Evolutionary conservation across 2,113 vertebrate genomes (phyloP).

Genomic region (Phalacrocorax carbo): DNA sequence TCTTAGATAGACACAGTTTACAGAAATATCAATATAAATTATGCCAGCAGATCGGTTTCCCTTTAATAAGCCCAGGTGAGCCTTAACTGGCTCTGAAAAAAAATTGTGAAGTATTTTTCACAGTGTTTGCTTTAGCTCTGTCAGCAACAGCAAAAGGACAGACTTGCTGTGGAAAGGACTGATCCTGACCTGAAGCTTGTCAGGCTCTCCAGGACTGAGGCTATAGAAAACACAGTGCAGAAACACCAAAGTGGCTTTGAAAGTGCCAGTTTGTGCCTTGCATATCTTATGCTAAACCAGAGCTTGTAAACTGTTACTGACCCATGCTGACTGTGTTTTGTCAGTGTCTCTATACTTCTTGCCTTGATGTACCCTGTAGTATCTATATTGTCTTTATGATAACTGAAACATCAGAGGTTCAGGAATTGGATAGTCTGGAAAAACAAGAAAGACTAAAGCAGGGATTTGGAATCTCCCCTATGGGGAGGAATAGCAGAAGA

Average conservation of each 20-base stretch:
- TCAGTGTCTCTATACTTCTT: neutral
- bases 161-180: neutral
- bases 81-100: neutral
- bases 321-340: neutral
- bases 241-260: neutral
- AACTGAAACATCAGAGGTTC: neutral
- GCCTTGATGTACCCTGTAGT: neutral
- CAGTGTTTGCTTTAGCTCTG: neutral
- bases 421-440: neutral
- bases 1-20: neutral
- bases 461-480: neutral
- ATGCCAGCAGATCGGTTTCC: neutral
- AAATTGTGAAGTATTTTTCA: neutral
- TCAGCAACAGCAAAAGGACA: neutral
- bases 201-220: neutral
- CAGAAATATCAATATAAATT: neutral
- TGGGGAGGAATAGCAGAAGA: neutral
- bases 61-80: neutral
- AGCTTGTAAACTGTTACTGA: neutral
- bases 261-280: neutral
- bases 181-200: neutral
- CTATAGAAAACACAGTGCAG: neutral
- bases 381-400: neutral
- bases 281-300: neutral
- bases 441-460: neutral